Evolutionary conservation across 37 sponge, comb jelly and placozoan genomes (phyloP).

Genomic region (Aplysina aerophoba): DNA sequence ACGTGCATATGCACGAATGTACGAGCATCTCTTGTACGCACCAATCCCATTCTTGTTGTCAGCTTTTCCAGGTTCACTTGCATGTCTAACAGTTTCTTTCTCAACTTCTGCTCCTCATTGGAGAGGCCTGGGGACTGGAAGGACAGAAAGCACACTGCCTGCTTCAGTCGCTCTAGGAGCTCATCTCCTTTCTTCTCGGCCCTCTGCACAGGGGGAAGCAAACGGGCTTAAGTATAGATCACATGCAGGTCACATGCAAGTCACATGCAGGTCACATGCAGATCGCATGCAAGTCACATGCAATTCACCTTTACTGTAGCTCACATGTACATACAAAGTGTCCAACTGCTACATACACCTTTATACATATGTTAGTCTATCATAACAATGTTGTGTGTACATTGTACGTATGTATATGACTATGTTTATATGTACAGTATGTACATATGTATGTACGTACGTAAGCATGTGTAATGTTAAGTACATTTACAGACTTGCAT

Average conservation of each 20-base stretch:
- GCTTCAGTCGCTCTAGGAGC: background rate
- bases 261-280: too few species aligned
- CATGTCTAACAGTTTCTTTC: background rate
- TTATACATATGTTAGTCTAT: too few species aligned
- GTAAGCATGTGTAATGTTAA: background rate
- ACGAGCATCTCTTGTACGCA: background rate
- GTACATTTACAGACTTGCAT: background rate
- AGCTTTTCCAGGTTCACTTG: background rate
- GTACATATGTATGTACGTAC: background rate
- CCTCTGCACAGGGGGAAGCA: background rate
- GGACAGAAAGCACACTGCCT: background rate
- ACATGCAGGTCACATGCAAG: too few species aligned
- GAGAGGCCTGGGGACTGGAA: conserved; percentile 6
- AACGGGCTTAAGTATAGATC: too few species aligned
- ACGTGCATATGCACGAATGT: conserved; percentile 36
- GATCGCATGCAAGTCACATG: too few species aligned
- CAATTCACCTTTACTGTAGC: too few species aligned
- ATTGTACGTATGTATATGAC: too few species aligned
- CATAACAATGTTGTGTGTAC: too few species aligned
- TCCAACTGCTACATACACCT: too few species aligned
- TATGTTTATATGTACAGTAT: too few species aligned
- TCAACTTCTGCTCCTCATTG: conserved; percentile 22
- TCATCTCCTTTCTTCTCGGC: conserved; percentile 16
- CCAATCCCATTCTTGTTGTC: background rate
- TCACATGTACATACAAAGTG: too few species aligned